phyloP scores from a whole-genome alignment of 1,140 invertebrate genomes.

The Drosophila nannoptera region DNA sequence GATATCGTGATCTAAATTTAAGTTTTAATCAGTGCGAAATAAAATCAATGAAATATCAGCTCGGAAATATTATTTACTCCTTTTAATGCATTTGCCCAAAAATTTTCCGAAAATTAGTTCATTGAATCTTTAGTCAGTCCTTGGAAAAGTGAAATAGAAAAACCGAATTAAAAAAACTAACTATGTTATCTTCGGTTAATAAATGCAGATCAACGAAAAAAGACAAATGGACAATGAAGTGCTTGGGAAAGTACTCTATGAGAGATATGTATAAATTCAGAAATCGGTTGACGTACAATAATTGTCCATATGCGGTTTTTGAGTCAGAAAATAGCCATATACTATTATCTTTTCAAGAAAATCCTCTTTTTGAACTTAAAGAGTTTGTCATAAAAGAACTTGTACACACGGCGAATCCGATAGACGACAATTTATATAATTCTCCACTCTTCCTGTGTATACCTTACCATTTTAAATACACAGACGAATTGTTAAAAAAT shows the following conservation, averaged over 20 bases:
- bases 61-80: too few relatives aligned
- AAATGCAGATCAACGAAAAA: background rate
- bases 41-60: constrained; percentile 8
- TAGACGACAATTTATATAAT: too few relatives aligned
- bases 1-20: constrained; percentile 73
- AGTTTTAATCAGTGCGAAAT: constrained; percentile 56
- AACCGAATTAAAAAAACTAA: too few relatives aligned
- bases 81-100: too few relatives aligned
- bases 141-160: too few relatives aligned
- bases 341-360: background rate
- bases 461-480: background rate
- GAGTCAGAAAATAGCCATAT: background rate
- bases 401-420: background rate
- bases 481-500: background rate
- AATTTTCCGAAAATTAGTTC: too few relatives aligned
- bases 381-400: background rate
- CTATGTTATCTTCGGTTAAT: background rate
- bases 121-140: too few relatives aligned
- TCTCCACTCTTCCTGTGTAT: background rate
- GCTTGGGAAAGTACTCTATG: background rate
- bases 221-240: background rate
- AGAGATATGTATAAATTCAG: background rate
- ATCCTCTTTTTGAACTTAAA: background rate
- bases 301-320: background rate
- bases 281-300: background rate